phyloP scores from a whole-genome alignment of 2,113 vertebrate species.

The Grallaria varia region DNA sequence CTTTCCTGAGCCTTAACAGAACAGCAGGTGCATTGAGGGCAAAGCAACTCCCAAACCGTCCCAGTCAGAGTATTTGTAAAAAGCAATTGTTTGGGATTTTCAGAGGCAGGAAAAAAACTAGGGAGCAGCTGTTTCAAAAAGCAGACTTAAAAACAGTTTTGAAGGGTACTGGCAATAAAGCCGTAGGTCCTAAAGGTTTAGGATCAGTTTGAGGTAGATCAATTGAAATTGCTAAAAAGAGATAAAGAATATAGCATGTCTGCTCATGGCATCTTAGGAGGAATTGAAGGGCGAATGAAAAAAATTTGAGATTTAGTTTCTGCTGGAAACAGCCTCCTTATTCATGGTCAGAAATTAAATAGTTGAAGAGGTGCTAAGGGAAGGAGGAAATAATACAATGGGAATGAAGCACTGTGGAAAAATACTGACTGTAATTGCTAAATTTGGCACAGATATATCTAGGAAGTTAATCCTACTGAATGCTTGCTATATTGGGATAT shows the following conservation, averaged over 20 bases:
- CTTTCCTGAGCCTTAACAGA: background rate
- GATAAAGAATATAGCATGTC: background rate
- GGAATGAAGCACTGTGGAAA: background rate
- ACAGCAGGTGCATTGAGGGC: conserved; percentile 14
- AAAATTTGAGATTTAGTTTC: background rate
- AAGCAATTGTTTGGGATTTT: conserved; percentile 30
- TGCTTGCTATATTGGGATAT: background rate
- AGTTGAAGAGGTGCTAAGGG: background rate
- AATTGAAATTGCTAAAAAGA: background rate
- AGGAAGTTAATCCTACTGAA: conserved; percentile 8
- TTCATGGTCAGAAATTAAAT: background rate
- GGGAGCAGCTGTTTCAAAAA: conserved; percentile 32
- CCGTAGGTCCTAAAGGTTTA: background rate
- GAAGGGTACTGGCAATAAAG: background rate
- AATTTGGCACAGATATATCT: background rate
- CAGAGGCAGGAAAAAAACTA: background rate
- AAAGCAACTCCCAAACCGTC: background rate
- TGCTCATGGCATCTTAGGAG: background rate
- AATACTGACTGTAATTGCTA: conserved; percentile 12
- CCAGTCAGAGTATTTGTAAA: background rate
- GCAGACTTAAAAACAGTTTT: background rate
- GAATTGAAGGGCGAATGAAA: background rate
- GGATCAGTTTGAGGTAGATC: background rate
- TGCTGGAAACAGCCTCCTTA: background rate
- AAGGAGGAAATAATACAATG: background rate